Evolutionary conservation across 1,140 invertebrate species (phyloP), one percentile per base, ranked within the genome.

Genomic region (Sipha flava): DNA sequence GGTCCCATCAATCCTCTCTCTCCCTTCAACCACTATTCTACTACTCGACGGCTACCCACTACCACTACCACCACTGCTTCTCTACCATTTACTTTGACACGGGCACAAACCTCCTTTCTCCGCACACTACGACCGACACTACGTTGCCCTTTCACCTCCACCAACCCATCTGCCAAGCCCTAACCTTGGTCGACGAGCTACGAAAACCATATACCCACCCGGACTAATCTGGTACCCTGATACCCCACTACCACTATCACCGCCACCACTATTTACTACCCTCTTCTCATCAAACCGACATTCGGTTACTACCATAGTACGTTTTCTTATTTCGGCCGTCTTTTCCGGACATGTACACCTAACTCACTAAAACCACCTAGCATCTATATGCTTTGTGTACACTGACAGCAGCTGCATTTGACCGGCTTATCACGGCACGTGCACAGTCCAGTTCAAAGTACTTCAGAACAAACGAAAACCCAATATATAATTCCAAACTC

Each of bases 1-100:
- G 80, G 54, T 80, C 43, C 47, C 59, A 64, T 79, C 64, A 47
- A 43, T 31, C 59, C 72, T 59, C 72, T 31, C 29, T 59, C 29
- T 59, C 29, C 12, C 66, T 80, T 45, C 23, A 18, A 47, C 64
- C 26, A 29, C 79, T 34, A 45, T 21, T 14, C 31, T 59, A 12
- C 80, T n/a, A 23, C 45, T 40, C 77, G 34, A 3, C 31, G 79
- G 18, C 3, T 64, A 72, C 29, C 80, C 40, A 31, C 79, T 29
- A 16, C 45, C 29, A 43, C 40, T 12, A 29, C 57, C 26, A 34
- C 23, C 80, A n/a, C 18, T 23, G 7, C 75, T 31, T 12, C 29
- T 43, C 16, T 3, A 16, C 29, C 18, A 37, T 59, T 77, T 54
- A 26, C 80, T 40, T n/a, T 49, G 49, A 52, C 43, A 43, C 37